Conservation (phyloP, 2,797 vertebrate species). For the Sebastes minor region DNA sequence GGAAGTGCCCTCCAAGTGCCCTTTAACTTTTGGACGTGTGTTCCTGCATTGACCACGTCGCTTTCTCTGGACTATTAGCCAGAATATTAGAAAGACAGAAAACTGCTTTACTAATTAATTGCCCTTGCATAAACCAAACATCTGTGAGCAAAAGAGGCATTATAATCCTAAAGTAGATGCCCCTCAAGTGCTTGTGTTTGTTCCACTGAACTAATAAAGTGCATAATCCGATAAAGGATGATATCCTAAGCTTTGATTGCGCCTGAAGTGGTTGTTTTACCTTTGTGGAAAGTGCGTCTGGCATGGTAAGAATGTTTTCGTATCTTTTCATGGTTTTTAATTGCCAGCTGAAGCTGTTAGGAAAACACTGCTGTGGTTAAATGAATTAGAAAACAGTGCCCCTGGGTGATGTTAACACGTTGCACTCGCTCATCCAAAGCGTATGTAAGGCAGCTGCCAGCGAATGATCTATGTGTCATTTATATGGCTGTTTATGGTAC, state of each 20-base stretch:
- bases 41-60: conserved; percentile 14
- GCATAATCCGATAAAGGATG: conserved; percentile 77
- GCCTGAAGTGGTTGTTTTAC: conserved; percentile 80
- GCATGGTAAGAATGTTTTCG: conserved; percentile 77
- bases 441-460: conserved; percentile 46
- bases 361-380: conserved; percentile 78
- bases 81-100: conserved; percentile 40
- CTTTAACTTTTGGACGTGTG: conserved; percentile 58
- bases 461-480: conserved; percentile 53
- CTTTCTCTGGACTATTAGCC: conserved; percentile 20
- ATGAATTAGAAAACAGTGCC: conserved; percentile 75
- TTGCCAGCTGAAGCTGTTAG: conserved; percentile 72
- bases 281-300: conserved; percentile 78
- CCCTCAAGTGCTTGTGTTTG: conserved; percentile 76
- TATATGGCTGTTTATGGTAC: conserved; percentile 55
- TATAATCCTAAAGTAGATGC: conserved; percentile 62
- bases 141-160: conserved; percentile 47
- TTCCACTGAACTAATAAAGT: conserved; percentile 80
- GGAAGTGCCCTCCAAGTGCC: conserved; percentile 60
- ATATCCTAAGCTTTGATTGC: conserved; percentile 74
- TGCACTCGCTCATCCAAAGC: conserved; percentile 49
- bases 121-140: conserved; percentile 45
- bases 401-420: conserved; percentile 74
- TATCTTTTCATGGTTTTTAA: conserved; percentile 81
- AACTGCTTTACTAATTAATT: conserved; percentile 61